These are phyloP conservation scores for Micropterix aruncella DNA, from an alignment of 2,888 invertebrate genomes.

Conservation along the genomic window DNA sequence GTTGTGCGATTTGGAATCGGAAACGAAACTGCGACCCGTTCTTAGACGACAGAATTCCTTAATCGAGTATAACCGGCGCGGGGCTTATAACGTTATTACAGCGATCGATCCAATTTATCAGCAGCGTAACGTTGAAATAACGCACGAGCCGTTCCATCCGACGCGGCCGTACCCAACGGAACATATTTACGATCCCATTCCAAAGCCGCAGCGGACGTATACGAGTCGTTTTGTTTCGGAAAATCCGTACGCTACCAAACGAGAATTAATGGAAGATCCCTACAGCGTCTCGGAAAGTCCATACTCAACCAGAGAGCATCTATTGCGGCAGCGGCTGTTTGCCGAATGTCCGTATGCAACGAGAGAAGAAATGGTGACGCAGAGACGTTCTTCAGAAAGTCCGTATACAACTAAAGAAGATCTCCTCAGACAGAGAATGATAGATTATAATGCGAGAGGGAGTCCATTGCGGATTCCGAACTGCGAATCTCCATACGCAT, in stretches of 20 bases:
- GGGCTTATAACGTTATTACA: slow-evolving; percentile 38
- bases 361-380: slow-evolving; percentile 37
- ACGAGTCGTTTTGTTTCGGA: slow-evolving; percentile 13
- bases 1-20: slow-evolving; percentile 38
- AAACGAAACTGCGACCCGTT: slow-evolving; percentile 39
- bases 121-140: slow-evolving; percentile 37
- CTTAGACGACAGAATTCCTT: slow-evolving; percentile 38
- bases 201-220: slow-evolving; percentile 36
- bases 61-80: slow-evolving; percentile 36
- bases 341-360: slow-evolving; percentile 32
- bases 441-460: too few species aligned
- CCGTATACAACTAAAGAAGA: slow-evolving; percentile 37
- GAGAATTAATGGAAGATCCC: slow-evolving; percentile 7
- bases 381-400: slow-evolving; percentile 31
- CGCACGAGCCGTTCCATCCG: slow-evolving; percentile 36
- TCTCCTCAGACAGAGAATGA: slow-evolving; percentile 31
- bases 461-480: slow-evolving; percentile 1
- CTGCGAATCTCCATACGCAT: slow-evolving; percentile 26
- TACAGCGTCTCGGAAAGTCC: slow-evolving; percentile 22
- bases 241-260: not conserved
- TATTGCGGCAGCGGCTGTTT: slow-evolving; percentile 25
- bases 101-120: slow-evolving; percentile 42
- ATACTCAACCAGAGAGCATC: slow-evolving; percentile 34
- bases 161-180: slow-evolving; percentile 38
- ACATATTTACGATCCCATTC: slow-evolving; percentile 35